These are phyloP conservation scores for Hirudo medicinalis DNA, from an alignment of 1,140 invertebrate genomes.

Conservation along the genomic window DNA sequence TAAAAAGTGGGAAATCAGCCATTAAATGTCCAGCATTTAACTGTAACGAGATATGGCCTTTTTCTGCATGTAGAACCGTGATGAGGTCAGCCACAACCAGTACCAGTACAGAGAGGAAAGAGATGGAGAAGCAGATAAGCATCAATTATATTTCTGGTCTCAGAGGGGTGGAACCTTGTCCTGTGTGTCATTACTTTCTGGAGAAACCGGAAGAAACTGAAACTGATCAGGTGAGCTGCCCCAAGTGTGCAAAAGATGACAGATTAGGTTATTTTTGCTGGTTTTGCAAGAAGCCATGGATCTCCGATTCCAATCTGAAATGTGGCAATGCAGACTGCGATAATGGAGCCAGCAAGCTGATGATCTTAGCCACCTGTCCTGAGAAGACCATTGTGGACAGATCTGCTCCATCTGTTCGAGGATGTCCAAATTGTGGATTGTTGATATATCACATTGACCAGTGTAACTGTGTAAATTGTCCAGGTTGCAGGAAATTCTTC, in stretches of 20 bases:
- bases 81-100: no score
- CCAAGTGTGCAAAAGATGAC: background rate
- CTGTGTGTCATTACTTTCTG: no score
- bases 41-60: no score
- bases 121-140: no score
- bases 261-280: background rate
- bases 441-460: background rate
- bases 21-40: no score
- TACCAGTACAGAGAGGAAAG: no score
- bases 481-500: slow-evolving; percentile 1
- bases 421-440: slow-evolving; percentile 16
- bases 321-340: slow-evolving; percentile 14
- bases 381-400: background rate
- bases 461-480: background rate
- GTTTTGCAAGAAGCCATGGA: slow-evolving; percentile 5
- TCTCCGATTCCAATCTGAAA: background rate
- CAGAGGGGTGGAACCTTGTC: no score
- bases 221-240: no score
- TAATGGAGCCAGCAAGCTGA: background rate
- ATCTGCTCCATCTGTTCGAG: slow-evolving; percentile 7
- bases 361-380: slow-evolving; percentile 6
- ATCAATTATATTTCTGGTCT: no score
- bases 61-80: no score
- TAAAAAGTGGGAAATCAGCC: no score
- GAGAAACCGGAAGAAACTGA: no score